Evolutionary conservation across 2,113 vertebrate genomes (phyloP), one percentile per base, ranked within the genome.

Genomic region (Nothocercus julius): DNA sequence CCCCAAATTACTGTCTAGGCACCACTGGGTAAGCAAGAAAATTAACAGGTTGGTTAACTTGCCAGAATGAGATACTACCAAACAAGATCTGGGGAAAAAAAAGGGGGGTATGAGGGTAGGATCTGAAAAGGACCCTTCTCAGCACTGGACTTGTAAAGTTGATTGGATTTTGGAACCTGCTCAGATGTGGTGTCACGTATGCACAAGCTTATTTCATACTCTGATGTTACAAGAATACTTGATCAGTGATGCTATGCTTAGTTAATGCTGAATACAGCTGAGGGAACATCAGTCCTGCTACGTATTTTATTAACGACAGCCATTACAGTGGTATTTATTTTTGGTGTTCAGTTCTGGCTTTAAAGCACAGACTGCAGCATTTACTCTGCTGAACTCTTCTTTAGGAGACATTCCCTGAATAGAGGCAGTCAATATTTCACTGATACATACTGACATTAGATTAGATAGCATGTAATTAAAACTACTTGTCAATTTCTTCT

Each of bases 101-200:
- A 13, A 8, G 3, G 27, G 15, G 28, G 54, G 54, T 8, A 36
- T 36, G 28, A 6, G 54, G 15, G 21, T 2, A 4, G 15, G n/a
- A 74, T 68, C 13, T 74, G 40, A 38, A 85, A 45, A 2, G 7
- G 24, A 58, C 22, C 36, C 34, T 68, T 74, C n/a, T 45, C 28
- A 59, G n/a, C 28, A 53, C 44, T 24, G 3, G 59, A 62, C 2
- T 32, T 28, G 10, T 44, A 63, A 78, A 59, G 34, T 85, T 68
- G 6, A 53, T 5, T 47, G n/a, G 42, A n/a, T 21, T 86, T 75
- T 69, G 7, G 30, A 47, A 59, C 13, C 59, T 73, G 47, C 4
- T 8, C 36, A 32, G 36, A 12, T 32, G 32, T 1, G 3, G 4
- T 34, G 22, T 51, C 34, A 19, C 2, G 11, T 54, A 40, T 0